A percentile compares a stretch with the other conserved stretches of the same genome.
Evolutionary conservation across 1,140 invertebrate genomes (phyloP).

Genomic region (Leptinotarsa texana): DNA sequence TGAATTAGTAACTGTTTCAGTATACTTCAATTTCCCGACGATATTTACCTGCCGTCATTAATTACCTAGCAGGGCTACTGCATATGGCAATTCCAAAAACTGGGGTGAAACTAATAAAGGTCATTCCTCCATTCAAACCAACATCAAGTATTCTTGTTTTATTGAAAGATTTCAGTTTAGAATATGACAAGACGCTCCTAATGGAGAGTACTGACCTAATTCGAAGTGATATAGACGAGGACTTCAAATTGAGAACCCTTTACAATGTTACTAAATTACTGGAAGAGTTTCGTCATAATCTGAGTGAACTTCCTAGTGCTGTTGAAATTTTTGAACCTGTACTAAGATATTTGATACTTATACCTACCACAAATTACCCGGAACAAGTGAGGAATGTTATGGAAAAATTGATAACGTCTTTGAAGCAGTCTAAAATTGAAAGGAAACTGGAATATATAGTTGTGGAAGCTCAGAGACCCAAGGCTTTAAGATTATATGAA

Average conservation of each 20-base stretch:
- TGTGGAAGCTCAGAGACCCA: slow-evolving; percentile 72
- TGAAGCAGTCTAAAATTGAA: slow-evolving; percentile 58
- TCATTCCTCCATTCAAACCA: slow-evolving; percentile 69
- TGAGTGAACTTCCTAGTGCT: slow-evolving; percentile 49
- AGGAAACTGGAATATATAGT: slow-evolving; percentile 63
- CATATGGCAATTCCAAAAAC: slow-evolving; percentile 65
- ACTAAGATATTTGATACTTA: slow-evolving; percentile 56
- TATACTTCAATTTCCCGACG: slow-evolving; percentile 81
- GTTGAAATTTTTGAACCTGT: slow-evolving; percentile 59
- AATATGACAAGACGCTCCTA: slow-evolving; percentile 50
- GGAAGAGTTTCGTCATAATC: slow-evolving; percentile 56
- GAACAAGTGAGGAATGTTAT: slow-evolving; percentile 59
- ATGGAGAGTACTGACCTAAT: slow-evolving; percentile 62
- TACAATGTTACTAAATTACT: slow-evolving; percentile 61
- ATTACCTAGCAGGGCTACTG: slow-evolving; percentile 74
- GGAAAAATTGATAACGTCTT: slow-evolving; percentile 55
- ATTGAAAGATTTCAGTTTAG: slow-evolving; percentile 55
- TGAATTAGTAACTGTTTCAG: slow-evolving; percentile 57
- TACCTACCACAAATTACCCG: slow-evolving; percentile 68
- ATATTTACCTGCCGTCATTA: slow-evolving; percentile 76
- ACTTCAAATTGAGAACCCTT: slow-evolving; percentile 66
- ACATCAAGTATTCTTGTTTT: slow-evolving; percentile 62
- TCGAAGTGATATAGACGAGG: slow-evolving; percentile 59
- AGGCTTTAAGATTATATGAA: slow-evolving; percentile 80
- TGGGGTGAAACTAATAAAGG: slow-evolving; percentile 60